Base-by-base conservation (phyloP, 2,113 vertebrate species). In the Pterocles gutturalis region DNA sequence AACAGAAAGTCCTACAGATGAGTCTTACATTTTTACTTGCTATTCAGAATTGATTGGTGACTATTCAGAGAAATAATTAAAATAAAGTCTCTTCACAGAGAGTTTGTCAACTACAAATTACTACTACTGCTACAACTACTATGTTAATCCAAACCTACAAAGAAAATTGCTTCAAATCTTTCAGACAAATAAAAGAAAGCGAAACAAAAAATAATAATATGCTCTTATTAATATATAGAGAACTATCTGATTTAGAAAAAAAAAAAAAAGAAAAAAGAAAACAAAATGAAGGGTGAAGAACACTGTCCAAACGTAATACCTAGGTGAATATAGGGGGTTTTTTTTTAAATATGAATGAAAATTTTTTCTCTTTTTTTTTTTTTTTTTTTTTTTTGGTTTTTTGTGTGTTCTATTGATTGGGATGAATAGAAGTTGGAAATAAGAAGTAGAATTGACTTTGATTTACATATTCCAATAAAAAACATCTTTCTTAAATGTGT, bases 271-370 rank as follows among this genome's bases (percentile, higher is more conserved):
- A 51, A 67, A 33, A 0, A 41, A 58, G 38, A 38, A 38, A 38
- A 38, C 38, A 38, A 38, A 38, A 57, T 19, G 1, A 41, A 73
- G 13, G 17, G 13, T 29, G 36, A 83, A 45, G 21, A 76, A 57
- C 33, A 13, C 0, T 3, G 10, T 61, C 9, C 6, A 58, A 55
- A 81, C 48, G 69, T 38, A 0, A 43, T 15, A 38, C 46, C 7
- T 9, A 7, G 2, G 1, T 58, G 7, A 58, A 38, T 25, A 5
- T 5, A 43, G 1, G 25, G 31, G 31, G 38, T 11, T 8, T 25
- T 46, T 65, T 58, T 55, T 4, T 8, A 9, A 16, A 11, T 25
- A 7, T 57, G 4, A 57, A 67, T 11, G 13, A 43, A 51, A 65
- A 16, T 2, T 6, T 34, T 25, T 1, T 31, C 5, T 12, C 4